phyloP scores from a whole-genome alignment of 1,140 invertebrate species.

The Brachionus sp. region DNA sequence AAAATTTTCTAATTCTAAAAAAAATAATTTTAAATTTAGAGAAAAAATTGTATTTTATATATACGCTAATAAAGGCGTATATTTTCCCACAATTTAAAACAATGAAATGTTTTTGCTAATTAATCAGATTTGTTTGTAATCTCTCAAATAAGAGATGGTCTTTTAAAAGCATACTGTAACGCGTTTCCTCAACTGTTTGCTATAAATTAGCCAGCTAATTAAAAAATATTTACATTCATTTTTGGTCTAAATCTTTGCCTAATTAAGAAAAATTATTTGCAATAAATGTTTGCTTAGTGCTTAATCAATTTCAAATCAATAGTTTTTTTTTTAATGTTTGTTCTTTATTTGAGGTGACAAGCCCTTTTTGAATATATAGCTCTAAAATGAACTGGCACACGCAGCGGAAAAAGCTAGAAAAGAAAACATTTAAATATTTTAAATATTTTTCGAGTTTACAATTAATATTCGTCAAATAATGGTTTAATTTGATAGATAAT shows the following conservation, averaged over 20 bases:
- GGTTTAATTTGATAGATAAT: background rate
- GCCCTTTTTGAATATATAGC: background rate
- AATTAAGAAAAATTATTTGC: background rate
- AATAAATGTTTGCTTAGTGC: background rate
- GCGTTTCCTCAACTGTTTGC: slow-evolving; percentile 7
- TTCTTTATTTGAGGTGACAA: background rate
- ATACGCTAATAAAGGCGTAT: background rate
- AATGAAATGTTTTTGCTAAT: slow-evolving; percentile 4
- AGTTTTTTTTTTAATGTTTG: background rate
- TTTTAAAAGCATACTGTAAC: background rate
- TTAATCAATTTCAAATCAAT: slow-evolving; percentile 6
- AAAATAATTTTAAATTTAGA: background rate
- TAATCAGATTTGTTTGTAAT: slow-evolving; percentile 29
- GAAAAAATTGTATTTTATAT: slow-evolving; percentile 13
- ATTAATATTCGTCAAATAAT: background rate
- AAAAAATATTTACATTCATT: background rate
- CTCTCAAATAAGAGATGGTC: background rate
- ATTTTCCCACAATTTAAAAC: background rate
- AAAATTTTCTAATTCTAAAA: background rate
- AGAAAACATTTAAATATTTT: background rate
- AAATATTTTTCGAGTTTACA: background rate
- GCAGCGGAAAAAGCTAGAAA: background rate
- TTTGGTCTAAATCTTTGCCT: background rate
- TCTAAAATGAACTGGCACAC: background rate
- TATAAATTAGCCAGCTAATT: slow-evolving; percentile 19